Base-by-base conservation (phyloP, 2,113 vertebrate species). In the Carettochelys insculpta region DNA sequence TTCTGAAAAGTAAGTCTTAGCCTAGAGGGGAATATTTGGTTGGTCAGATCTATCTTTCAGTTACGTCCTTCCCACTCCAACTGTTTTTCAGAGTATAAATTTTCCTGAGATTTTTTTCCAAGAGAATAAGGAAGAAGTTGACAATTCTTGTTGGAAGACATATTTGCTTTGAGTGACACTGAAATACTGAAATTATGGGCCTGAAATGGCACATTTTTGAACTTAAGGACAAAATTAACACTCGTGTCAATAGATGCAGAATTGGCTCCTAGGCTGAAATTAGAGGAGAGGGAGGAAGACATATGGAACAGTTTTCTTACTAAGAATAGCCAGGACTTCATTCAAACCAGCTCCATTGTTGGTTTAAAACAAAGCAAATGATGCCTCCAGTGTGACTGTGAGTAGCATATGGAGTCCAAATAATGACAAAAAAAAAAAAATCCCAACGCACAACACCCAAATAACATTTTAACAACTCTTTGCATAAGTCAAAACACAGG, bases 1-100 rank as follows among this genome's bases (percentile, higher is more conserved):
- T 0, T 17, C 68, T 48, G 56, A 80, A 71, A 53, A 56, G 3
- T 0, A 0, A 20, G 31, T 0, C 12, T 1, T 43, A 48, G 24
- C 43, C 43, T 19, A 14, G 22, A 9, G 20, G 43, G 24, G n/a
- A n/a, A n/a, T n/a, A n/a, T n/a, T n/a, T n/a, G n/a, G n/a, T n/a
- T n/a, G 45, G 17, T 9, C 38, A 54, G 41, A 10, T 73, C 25
- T 87, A 65, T 11, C 88, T 4, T 51, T 29, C 16, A 51, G 41
- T 38, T 43, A 91, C 34, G 53, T 17, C 45, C 16, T 58, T 19
- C 1, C 0, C 34, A 56, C 27, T 19, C 47, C 47, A 47, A 58
- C 50, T 77, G 47, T 48, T 48, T 31, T n/a, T 79, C 31, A 52
- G 50, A 79, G 41, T 41, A 75, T 12, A 16, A 25, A 4, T 29